Evolutionary conservation across 2,113 vertebrate genomes (phyloP), one percentile per base, ranked within the genome.

Genomic region (Mungos mungo): DNA sequence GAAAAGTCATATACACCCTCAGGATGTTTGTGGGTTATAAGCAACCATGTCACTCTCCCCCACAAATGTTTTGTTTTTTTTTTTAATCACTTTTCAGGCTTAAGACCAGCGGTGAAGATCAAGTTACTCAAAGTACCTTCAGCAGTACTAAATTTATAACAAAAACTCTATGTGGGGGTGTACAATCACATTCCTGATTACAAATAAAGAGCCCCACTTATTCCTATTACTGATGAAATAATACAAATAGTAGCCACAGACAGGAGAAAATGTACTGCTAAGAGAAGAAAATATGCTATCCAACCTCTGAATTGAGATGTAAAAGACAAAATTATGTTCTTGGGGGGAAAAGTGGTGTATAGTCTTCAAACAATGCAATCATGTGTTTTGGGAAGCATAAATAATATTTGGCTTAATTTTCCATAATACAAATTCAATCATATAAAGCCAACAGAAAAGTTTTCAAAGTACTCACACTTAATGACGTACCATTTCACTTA

Each of bases 31-130:
- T 63, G 87, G 16, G 66, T 85, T 85, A 81, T 3, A 90, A 84
- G 88, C 45, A 77, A 93, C 50, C 47, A 15, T 29, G 21, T 2
- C 31, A 35, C 27, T 83, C 90, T 47, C 50, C n/a, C 27, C 76
- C 4, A 5, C 54, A 81, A 90, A 21, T 47, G 80, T 92, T 45
- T 3, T 45, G 3, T 47, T 8, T 47, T 79, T 77, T 92, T 38
- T 72, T 47, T 93, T 57, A 57, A 93, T 79, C 10, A 84, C 18
- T n/a, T 71, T 63, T 96, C 60, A 31, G 31, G 52, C 8, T 27
- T 88, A 90, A 84, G 57, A 72, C 63, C 87, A 69, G 81, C 88
- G 71, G 92, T 90, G 90, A 96, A 86, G 82, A 54, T 80, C 35
- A 86, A 71, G 87, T 41, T 57, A 82, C 27, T 12, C 31, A 31